Evolutionary conservation across 2,113 vertebrate species (phyloP), one percentile per base, ranked within the genome.

Genomic region (Camelus bactrianus): DNA sequence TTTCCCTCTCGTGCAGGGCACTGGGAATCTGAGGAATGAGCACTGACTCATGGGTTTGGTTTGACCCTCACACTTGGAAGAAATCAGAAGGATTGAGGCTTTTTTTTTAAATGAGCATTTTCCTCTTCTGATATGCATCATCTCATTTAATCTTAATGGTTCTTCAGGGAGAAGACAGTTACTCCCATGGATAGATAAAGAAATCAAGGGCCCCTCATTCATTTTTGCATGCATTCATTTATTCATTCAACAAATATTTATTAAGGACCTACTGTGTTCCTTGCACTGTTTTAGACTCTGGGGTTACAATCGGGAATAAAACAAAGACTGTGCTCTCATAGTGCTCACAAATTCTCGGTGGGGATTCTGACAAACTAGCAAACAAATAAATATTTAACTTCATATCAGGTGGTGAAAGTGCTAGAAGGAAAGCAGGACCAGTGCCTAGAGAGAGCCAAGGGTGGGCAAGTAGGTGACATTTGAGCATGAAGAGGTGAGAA

Each of bases 191-290:
- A 32, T 20, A 90, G 80, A 56, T 58, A 64, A 81, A 3, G 26
- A 30, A 48, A 70, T 5, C 1, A 8, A 22, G 13, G 32, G 9
- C 4, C 60, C 30, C 17, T 60, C 0, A 2, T 48, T 26, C 8
- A 2, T 15, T 60, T 7, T 1, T 8, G 11, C 19, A 24, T 11
- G 11, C 20, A 13, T 50, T 52, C 32, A 19, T 38, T 35, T 58
- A 50, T 14, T 83, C 46, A 76, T 35, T 80, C 92, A 73, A 6
- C 69, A 93, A 54, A n/a, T 17, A 32, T 26, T 28, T 73, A 13
- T 42, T 42, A 22, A 80, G 62, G 56, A 38, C 62, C 38, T 32
- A 6, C 48, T 73, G 20, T 60, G 70, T 67, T 50, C n/a, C 73
- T 35, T 6, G 28, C 26, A 35, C 35, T 76, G 17, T 32, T 72